Evolutionary conservation across 2,888 invertebrate genomes (phyloP).

Genomic region (Fabriciana adippe): DNA sequence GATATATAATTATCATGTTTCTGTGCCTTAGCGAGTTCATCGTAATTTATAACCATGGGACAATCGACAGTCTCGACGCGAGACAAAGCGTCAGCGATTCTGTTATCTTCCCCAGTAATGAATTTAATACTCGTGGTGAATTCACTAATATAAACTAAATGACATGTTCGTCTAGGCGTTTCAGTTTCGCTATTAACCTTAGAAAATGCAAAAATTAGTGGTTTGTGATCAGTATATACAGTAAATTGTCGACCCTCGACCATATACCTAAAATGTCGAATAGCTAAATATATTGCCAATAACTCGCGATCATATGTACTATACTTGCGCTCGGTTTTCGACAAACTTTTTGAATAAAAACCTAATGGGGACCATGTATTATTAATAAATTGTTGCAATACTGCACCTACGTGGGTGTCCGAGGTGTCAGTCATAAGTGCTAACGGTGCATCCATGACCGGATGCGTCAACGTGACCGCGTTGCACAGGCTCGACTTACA

Average conservation of each 20-base stretch:
- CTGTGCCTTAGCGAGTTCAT: not conserved
- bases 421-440: constrained; percentile 29
- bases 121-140: constrained; percentile 11
- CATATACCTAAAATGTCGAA: constrained; percentile 13
- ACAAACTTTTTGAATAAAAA: constrained; percentile 51
- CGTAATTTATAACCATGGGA: constrained; percentile 12
- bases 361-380: constrained; percentile 43
- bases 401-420: constrained; percentile 27
- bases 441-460: constrained; percentile 9
- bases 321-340: constrained; percentile 34
- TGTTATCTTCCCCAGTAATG: constrained; percentile 8
- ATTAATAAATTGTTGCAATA: constrained; percentile 42
- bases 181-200: not conserved
- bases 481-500: constrained; percentile 33
- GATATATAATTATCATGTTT: not conserved
- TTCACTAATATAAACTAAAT: constrained; percentile 19
- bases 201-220: not conserved
- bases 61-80: constrained; percentile 28
- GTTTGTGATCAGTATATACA: constrained; percentile 22
- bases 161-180: constrained; percentile 18
- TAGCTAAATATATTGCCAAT: constrained; percentile 20
- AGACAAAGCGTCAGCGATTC: constrained; percentile 32
- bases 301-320: constrained; percentile 13
- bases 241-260: constrained; percentile 6
- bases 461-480: constrained; percentile 21